A percentile compares a stretch with the other conserved stretches of the same genome.
phyloP scores from a whole-genome alignment of 2,797 vertebrate species.

The Anguilla anguilla region DNA sequence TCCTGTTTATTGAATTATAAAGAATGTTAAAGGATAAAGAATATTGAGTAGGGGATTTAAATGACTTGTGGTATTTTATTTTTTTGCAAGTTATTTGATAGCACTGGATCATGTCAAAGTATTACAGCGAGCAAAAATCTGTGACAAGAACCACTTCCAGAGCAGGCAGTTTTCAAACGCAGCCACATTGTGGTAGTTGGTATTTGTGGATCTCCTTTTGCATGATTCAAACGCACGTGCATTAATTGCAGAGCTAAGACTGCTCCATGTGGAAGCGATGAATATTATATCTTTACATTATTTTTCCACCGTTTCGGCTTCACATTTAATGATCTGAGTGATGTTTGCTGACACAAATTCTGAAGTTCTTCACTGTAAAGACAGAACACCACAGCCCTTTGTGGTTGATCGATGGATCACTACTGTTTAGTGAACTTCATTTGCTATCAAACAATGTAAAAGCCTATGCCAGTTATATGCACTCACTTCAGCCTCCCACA shows the following conservation, averaged over 20 bases:
- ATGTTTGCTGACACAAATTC: constrained; percentile 30
- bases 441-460: neutral
- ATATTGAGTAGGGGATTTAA: constrained; percentile 78
- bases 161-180: constrained; percentile 48
- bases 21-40: constrained; percentile 85
- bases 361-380: constrained; percentile 36
- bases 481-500: neutral
- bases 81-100: constrained; percentile 72
- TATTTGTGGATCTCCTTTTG: constrained; percentile 18
- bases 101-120: constrained; percentile 72
- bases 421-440: constrained; percentile 48
- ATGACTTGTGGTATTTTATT: constrained; percentile 72
- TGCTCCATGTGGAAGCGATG: neutral
- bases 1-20: constrained; percentile 88
- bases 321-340: neutral
- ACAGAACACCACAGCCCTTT: neutral
- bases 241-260: constrained; percentile 25
- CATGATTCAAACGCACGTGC: constrained; percentile 8
- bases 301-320: neutral
- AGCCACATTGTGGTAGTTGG: neutral
- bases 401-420: constrained; percentile 42
- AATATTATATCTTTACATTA: neutral
- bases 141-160: constrained; percentile 64
- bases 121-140: constrained; percentile 61
- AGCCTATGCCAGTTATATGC: neutral